Evolutionary conservation across 2,797 vertebrate species (phyloP), one percentile per base, ranked within the genome.

Genomic region (Molothrus aeneus): DNA sequence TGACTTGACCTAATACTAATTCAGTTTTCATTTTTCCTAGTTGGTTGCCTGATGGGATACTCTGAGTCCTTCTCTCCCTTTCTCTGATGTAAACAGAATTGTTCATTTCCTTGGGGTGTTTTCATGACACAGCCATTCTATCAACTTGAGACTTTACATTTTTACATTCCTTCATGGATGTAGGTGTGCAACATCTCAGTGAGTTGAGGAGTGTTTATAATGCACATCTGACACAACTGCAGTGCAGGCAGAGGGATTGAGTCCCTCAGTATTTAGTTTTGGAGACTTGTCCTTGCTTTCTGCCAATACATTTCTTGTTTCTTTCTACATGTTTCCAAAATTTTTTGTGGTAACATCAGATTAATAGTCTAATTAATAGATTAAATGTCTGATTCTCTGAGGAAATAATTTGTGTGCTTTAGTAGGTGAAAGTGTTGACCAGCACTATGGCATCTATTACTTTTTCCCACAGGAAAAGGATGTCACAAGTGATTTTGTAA

Each of bases 381-480:
- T 20, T 17, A 71, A 80, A 81, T 54, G 8, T 59, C 63, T 77
- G 48, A 60, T 85, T 87, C 65, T 78, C 69, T 40, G 50, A 73
- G 47, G 47, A 80, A 90, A 59, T 40, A 1, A 34, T 13, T 20
- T 25, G 11, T 11, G 3, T 1, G 0, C 26, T 73, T 60, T 84
- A 86, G 68, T 59, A 80, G n/a, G 69, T 87, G 75, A 96, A 59
- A 71, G 21, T 29, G 70, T 88, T 81, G 80, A 66, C 19, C 45
- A 53, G 6, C 51, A 32, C 26, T 71, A 14, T 10, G 48, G 32
- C 1, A 1, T 74, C 86, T 74, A 68, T 50, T 59, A 31, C 22
- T 70, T 86, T n/a, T 95, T 89, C 79, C 40, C 75, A 40, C 19
- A 47, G 74, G 74, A 80, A 95, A 93, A 90, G 56, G 68, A 81